Evolutionary conservation across 1,140 invertebrate species (phyloP).

Genomic region (Leptopilina boulardi): DNA sequence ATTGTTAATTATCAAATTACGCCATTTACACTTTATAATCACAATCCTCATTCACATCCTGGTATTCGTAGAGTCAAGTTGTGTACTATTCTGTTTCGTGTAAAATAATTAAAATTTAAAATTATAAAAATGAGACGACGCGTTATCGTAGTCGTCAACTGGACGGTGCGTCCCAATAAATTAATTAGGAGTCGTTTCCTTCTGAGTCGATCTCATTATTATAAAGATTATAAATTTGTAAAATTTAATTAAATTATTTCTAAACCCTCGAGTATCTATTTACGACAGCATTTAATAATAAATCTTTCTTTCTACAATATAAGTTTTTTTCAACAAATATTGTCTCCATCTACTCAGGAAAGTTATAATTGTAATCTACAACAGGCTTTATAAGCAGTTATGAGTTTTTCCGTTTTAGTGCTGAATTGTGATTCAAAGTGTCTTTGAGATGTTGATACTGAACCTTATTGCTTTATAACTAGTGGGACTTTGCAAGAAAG

Average conservation of each 20-base stretch:
- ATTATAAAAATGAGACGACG: no score
- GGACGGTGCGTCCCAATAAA: no score
- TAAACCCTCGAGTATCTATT: neutral
- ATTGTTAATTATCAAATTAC: no score
- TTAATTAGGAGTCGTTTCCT: no score
- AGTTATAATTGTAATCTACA: neutral
- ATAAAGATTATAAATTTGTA: neutral
- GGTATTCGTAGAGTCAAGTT: no score
- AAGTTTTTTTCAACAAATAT: constrained; percentile 3
- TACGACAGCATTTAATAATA: neutral
- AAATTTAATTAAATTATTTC: no score
- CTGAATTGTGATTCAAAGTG: constrained; percentile 1
- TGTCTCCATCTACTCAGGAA: neutral
- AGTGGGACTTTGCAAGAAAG: neutral
- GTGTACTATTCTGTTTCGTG: no score
- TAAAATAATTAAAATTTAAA: no score
- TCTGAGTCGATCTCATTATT: no score
- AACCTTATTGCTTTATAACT: constrained; percentile 21
- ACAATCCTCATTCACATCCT: no score
- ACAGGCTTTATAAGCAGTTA: neutral
- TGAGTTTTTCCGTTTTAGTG: neutral
- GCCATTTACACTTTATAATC: no score
- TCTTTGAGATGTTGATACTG: neutral
- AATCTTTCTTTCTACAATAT: neutral
- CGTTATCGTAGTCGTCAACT: no score